Evolutionary conservation across 2,797 vertebrate species (phyloP), one percentile per base, ranked within the genome.

Genomic region (Schizothorax lantsangensis): DNA sequence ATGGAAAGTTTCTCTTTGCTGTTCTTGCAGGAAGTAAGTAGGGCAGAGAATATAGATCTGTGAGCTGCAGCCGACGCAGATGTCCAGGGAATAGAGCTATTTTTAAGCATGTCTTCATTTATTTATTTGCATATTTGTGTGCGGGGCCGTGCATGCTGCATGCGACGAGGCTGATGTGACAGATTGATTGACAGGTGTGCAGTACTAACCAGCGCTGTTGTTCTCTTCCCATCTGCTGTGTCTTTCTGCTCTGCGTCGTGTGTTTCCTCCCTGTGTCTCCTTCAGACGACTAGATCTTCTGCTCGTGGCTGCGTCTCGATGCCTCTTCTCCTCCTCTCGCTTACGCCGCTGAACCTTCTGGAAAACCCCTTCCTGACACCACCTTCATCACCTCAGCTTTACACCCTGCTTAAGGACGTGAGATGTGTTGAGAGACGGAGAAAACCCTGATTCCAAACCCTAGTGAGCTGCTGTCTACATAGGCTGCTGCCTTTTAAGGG

Each of bases 121-220:
- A 68, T 36, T 33, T 68, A 36, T 68, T 36, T 33, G 64, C 30
- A 19, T 68, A 68, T 68, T 19, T 17, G 64, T 33, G 64, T 30
- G 30, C 6, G 64, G 64, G 64, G 64, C 64, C 26, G 6, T 36
- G 91, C 91, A 91, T 89, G 90, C 84, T 86, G 88, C 84, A 91
- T 89, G 89, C 73, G 15, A 38, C 43, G 21, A 78, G 5, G 30
- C 73, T 64, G 57, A 59, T 79, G 71, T 74, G 64, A 84, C 49
- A 0, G 36, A 19, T 6, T 88, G 69, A 79, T 80, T 90, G 77
- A 87, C 54, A 38, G 77, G 57, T 88, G 86, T 87, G 75, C 78
- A 90, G 15, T 89, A 95, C 94, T 95, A 96, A 96, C 91, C 89
- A 92, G 89, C 89, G 92, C 91, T 95, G 89, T 95, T 93, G 88